Base-by-base conservation (phyloP, 1,140 invertebrate genomes). In the Saccostrea echinata region DNA sequence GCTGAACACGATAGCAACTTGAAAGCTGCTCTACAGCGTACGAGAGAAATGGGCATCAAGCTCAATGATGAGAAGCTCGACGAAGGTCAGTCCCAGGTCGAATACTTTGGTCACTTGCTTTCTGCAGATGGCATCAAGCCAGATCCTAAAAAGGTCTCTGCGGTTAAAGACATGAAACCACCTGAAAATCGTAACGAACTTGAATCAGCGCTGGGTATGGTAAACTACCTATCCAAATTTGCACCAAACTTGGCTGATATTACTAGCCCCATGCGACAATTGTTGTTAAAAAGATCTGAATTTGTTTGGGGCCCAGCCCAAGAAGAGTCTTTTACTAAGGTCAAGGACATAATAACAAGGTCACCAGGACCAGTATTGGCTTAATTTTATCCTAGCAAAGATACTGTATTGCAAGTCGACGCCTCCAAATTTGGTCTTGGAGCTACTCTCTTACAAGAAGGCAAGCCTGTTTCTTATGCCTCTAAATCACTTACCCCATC, bases 1-100 rank as follows among this genome's bases (percentile, higher is more conserved):
- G 89, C 87, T 68, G 91, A 95, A 85, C 93, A 95, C 89, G 92
- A 94, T 86, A 43, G 84, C 43, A 93, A 89, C 52, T 87, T 96
- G 24, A 53, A 85, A 52, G 85, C 90, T 61, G 92, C 95, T 9
- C 86, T 95, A 52, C 85, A 94, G 64, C 87, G 90, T 84, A 93
- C 94, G 21, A 89, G 88, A 83, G 84, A 87, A 57, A 86, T 24
- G 27, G 55, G 55, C 21, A 57, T 57, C 13, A 57, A 57, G 21
- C 53, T 90, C 55, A 85, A 35, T 30, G 27, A 35, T 21, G 53
- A 85, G 53, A 57, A 85, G 27, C 24, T 85, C 13, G n/a, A 35
- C 6, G 55, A 21, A 16, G 57, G 30, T 57, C n/a, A 24, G 18
- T 68, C 84, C 24, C 24, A 33, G 53, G 33, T 68, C 21, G 35